Evolutionary conservation across 2,797 vertebrate species (phyloP).

Genomic region (Manis javanica): DNA sequence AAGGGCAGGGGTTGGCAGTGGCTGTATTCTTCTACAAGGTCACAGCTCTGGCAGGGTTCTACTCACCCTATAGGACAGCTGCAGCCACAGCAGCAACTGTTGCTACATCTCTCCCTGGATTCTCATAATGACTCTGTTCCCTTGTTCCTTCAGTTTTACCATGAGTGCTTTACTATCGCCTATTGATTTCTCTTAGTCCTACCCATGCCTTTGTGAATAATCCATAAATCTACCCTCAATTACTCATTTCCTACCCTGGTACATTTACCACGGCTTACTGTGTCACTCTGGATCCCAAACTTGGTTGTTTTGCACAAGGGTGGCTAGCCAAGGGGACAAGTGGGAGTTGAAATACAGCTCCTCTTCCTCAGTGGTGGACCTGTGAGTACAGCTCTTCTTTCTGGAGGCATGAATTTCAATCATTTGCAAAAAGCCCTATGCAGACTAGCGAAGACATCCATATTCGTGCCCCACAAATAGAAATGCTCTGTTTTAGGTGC

Average conservation of each 20-base stretch:
- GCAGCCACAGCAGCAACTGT: neutral
- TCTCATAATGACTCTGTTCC: neutral
- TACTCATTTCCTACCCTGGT: neutral
- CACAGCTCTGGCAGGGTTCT: neutral
- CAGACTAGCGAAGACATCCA: neutral
- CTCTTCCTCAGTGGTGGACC: neutral
- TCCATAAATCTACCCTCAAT: neutral
- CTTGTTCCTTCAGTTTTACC: neutral
- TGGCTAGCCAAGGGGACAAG: neutral
- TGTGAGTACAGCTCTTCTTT: neutral
- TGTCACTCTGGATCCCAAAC: neutral
- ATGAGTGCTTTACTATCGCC: neutral
- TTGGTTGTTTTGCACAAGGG: neutral
- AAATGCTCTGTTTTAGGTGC: neutral
- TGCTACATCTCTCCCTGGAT: neutral
- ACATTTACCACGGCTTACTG: neutral
- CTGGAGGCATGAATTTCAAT: neutral
- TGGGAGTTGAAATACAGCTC: neutral
- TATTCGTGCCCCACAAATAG: neutral
- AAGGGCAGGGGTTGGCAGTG: neutral
- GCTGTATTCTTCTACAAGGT: neutral
- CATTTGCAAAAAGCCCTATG: neutral
- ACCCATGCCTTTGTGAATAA: neutral
- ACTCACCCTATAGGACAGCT: neutral
- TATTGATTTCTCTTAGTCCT: neutral